phyloP scores from a whole-genome alignment of 2,113 vertebrate species.

The Azemiops feae region DNA sequence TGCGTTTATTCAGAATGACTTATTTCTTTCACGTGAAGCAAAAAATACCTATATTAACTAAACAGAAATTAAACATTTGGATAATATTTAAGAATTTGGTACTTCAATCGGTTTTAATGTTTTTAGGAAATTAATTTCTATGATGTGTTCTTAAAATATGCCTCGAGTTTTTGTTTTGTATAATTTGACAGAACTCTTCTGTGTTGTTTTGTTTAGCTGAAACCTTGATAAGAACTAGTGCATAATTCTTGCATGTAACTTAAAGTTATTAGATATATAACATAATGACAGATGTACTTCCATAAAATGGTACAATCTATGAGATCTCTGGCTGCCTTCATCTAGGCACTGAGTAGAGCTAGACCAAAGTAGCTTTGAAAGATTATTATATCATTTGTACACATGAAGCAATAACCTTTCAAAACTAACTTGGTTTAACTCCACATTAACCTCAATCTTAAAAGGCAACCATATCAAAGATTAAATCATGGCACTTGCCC shows the following conservation, averaged over 20 bases:
- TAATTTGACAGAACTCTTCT: not conserved
- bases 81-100: not conserved
- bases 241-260: not conserved
- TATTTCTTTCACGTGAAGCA: not conserved
- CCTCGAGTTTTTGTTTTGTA: not conserved
- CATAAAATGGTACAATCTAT: not conserved
- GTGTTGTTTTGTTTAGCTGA: not conserved
- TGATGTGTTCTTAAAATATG: not conserved
- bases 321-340: not conserved
- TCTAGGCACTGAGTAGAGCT: not conserved
- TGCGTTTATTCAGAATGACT: not conserved
- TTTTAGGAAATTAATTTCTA: not conserved
- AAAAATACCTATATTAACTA: not conserved
- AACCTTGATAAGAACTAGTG: not conserved
- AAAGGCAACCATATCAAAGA: not conserved
- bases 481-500: not conserved
- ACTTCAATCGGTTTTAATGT: not conserved
- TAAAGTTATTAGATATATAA: not conserved
- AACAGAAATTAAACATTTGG: not conserved
- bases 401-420: not conserved
- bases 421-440: not conserved
- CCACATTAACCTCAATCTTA: not conserved
- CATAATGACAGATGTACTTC: not conserved
- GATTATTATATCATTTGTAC: not conserved
- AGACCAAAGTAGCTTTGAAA: not conserved